Percentiles rank a stretch among this genome's conserved stretches.
These are phyloP conservation scores for Aradus depressus DNA, from an alignment of 2,888 invertebrate genomes.

Conservation along the genomic window DNA sequence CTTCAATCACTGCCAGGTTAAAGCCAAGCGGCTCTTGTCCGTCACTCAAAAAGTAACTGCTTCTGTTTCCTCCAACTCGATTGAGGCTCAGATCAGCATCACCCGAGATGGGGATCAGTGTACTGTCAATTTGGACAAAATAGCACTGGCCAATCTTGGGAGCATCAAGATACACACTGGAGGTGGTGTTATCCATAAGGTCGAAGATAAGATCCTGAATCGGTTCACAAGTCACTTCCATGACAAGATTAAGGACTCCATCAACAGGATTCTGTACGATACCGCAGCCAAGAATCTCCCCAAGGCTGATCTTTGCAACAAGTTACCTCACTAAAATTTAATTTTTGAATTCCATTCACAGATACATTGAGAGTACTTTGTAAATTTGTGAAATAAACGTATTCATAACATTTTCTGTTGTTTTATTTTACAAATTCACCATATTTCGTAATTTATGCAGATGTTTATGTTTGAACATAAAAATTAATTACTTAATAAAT, in stretches of 20 bases:
- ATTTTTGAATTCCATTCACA: no score
- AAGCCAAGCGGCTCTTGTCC: constrained; percentile 22
- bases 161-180: constrained; percentile 23
- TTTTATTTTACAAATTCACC: no score
- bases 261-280: constrained; percentile 17
- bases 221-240: constrained; percentile 16
- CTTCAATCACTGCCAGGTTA: constrained; percentile 20
- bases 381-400: no score
- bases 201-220: constrained; percentile 22
- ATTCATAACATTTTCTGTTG: no score
- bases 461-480: no score
- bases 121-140: constrained; percentile 20
- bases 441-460: no score
- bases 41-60: constrained; percentile 17
- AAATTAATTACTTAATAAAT: no score
- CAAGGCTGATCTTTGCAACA: constrained; percentile 21
- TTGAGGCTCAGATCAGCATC: constrained; percentile 21
- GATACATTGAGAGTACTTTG: no score
- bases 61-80: constrained; percentile 20
- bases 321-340: no score
- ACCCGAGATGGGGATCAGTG: constrained; percentile 18
- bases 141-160: constrained; percentile 20
- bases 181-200: constrained; percentile 24
- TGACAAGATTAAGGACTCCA: constrained; percentile 6
- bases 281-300: constrained; percentile 12